phyloP scores from a whole-genome alignment of 2,113 vertebrate genomes.

The Eptatretus burgeri region DNA sequence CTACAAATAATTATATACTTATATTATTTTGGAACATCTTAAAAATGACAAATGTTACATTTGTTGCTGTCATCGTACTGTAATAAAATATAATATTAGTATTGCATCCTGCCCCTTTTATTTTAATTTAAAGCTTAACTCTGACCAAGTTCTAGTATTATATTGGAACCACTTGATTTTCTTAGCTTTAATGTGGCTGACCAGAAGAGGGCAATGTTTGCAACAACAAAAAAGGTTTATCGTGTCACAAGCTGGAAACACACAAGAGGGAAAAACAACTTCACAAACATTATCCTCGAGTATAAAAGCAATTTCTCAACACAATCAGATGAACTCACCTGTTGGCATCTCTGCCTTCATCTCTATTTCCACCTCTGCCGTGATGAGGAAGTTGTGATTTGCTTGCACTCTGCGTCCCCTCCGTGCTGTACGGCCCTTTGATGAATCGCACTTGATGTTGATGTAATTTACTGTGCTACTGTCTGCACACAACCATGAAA shows the following conservation, averaged over 20 bases:
- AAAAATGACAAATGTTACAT: no score
- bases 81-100: no score
- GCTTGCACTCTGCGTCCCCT: conserved; percentile 25
- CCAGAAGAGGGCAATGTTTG: no score
- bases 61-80: no score
- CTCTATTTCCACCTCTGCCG: conserved; percentile 66
- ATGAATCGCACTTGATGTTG: conserved; percentile 51
- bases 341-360: conserved; percentile 79
- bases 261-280: conserved; percentile 15
- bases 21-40: no score
- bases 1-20: no score
- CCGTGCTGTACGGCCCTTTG: conserved; percentile 26
- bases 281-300: conserved; percentile 13
- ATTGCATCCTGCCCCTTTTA: no score
- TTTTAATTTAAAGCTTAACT: no score
- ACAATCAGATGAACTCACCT: conserved; percentile 45
- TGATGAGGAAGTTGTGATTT: conserved; percentile 47
- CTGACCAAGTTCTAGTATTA: no score
- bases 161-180: no score
- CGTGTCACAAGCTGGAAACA: conserved; percentile 12
- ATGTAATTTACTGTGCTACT: conserved; percentile 63
- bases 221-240: conserved; percentile 7
- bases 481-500: conserved; percentile 18
- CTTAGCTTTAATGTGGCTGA: no score
- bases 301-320: conserved; percentile 12